Conservation (phyloP, 1,140 invertebrate genomes). For the Drosophila orena region DNA sequence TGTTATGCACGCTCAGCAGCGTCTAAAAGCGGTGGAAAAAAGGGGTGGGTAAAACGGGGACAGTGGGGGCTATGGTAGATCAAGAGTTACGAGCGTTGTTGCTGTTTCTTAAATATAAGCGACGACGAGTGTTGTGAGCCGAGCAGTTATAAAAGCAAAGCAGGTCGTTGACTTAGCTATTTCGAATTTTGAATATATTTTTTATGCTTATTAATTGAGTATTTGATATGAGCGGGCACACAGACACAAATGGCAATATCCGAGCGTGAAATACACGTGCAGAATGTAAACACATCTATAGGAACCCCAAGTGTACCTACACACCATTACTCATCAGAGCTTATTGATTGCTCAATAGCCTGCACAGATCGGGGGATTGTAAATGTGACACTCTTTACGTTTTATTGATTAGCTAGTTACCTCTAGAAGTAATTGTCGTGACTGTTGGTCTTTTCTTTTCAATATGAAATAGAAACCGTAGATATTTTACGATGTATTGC, state of each 20-base stretch:
- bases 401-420: too few species aligned
- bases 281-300: slow-evolving; percentile 16
- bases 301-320: slow-evolving; percentile 12
- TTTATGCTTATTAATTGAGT: slow-evolving; percentile 84
- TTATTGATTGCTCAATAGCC: slow-evolving; percentile 20
- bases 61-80: slow-evolving; percentile 34
- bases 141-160: slow-evolving; percentile 82
- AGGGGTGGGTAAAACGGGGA: neutral
- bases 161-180: slow-evolving; percentile 83
- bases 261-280: slow-evolving; percentile 16
- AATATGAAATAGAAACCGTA: neutral
- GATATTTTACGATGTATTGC: neutral
- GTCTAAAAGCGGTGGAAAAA: slow-evolving; percentile 20
- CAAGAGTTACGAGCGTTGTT: slow-evolving; percentile 48
- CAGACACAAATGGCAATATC: slow-evolving; percentile 13
- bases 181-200: slow-evolving; percentile 63
- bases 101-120: slow-evolving; percentile 54
- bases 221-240: slow-evolving; percentile 73
- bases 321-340: slow-evolving; percentile 26
- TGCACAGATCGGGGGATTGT: neutral
- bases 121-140: slow-evolving; percentile 26
- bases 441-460: neutral
- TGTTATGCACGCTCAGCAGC: slow-evolving; percentile 79
- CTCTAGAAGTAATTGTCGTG: neutral
- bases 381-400: too few species aligned